A percentile compares a stretch with the other conserved stretches of the same genome.
phyloP scores from a whole-genome alignment of 1,140 invertebrate genomes.

The Pantala flavescens region DNA sequence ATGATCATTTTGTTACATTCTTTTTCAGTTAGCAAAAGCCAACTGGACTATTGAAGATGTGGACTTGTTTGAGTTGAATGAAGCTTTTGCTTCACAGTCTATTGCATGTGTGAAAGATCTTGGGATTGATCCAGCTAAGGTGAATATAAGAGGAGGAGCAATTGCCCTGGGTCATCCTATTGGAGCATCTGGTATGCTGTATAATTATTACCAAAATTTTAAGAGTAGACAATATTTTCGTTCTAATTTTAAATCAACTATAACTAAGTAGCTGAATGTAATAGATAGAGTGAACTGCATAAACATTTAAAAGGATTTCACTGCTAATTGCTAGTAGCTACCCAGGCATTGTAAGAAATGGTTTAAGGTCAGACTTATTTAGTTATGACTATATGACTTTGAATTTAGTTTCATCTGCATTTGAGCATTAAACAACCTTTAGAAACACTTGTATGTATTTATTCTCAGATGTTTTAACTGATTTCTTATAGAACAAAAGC shows the following conservation, averaged over 20 bases:
- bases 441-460: no score
- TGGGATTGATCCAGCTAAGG: constrained; percentile 54
- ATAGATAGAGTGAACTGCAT: not conserved
- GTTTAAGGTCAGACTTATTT: no score
- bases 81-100: constrained; percentile 71
- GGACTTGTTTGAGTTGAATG: constrained; percentile 81
- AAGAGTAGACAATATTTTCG: no score
- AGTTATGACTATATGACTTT: no score
- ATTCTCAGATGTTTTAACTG: no score
- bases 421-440: no score
- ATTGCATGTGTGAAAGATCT: constrained; percentile 55
- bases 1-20: no score
- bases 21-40: constrained; percentile 58
- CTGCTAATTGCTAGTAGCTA: no score
- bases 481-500: no score
- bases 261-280: not conserved
- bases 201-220: constrained; percentile 13
- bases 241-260: constrained; percentile 17
- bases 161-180: constrained; percentile 86
- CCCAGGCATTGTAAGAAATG: no score
- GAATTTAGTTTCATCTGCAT: no score
- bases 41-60: constrained; percentile 71
- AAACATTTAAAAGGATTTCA: not conserved
- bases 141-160: constrained; percentile 76
- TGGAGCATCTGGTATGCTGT: constrained; percentile 56